Base-by-base conservation (phyloP, 2,797 vertebrate genomes). In the Gorsachius magnificus region DNA sequence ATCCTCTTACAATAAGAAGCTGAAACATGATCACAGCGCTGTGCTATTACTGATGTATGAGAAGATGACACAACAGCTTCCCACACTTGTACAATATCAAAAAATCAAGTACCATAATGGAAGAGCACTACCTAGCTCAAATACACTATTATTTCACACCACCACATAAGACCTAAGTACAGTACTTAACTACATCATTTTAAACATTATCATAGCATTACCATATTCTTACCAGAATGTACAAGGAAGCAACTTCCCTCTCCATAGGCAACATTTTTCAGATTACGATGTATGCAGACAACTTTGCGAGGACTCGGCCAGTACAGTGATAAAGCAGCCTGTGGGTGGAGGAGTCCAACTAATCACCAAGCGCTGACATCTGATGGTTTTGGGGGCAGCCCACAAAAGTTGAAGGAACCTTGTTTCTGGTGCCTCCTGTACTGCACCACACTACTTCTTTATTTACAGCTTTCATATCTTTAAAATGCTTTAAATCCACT, bases 291-390 rank as follows among this genome's bases (percentile, higher is more conserved):
- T 1, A 14, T 0, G 14, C 11, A 63, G 46, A 38, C 2, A 36
- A 58, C 22, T 61, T 28, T 66, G 29, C 1, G 0, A 66, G 35
- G 54, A 50, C 13, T 38, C 10, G 0, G 1, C 7, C 17, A 75
- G 15, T 8, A 33, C 15, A 76, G 28, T 1, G 16, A 48, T 17
- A n/a, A 66, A 85, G 15, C 2, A 43, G 19, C 3, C 54, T 43
- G 25, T 10, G 9, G 33, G 9, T 11, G 11, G 31, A 86, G 22
- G 5, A 63, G 20, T 26, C 56, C 51, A 72, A 10, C 16, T 35
- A 13, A 14, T 4, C 36, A 33, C 13, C 3, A 25, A 43, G 16
- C 15, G 38, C 7, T 20, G 58, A 63, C 26, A 48, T 1, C 41
- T 14, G 36, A 50, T 4, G 5, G 11, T 1, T 21, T 48, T 14